Evolutionary conservation across 2,113 vertebrate genomes (phyloP), one percentile per base, ranked within the genome.

Genomic region (Phoenicopterus ruber): DNA sequence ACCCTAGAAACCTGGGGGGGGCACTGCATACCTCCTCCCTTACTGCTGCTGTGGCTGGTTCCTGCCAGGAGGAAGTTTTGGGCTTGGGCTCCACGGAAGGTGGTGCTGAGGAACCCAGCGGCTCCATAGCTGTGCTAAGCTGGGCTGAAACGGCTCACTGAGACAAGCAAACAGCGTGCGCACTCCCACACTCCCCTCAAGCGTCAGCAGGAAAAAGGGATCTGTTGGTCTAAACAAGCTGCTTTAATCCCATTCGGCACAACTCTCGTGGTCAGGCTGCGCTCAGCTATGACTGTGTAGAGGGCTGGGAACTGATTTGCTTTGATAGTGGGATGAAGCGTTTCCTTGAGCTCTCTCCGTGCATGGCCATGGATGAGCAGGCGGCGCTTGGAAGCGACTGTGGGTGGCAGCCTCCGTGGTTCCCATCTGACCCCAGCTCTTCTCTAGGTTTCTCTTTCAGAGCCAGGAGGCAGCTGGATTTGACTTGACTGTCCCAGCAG

Each of bases 161-260:
- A 62, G 70, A 36, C 40, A 21, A 20, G 49, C 47, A 74, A 58
- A 79, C n/a, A 21, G 40, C 36, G 32, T 10, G 13, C 5, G 11
- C 1, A 1, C 34, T 50, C 42, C 58, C 16, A 38, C n/a, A 2
- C 13, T 55, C 11, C 21, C n/a, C n/a, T 16, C 0, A 0, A 54
- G 59, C 5, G 0, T 28, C 59, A 70, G 65, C 46, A 73, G 66
- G 78, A 32, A 77, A 72, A 44, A 58, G 24, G 57, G 54, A 67
- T 34, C 44, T 9, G 0, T 57, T 70, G 69, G 26, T 71, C 34
- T 78, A 71, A 91, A 72, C 31, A 57, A 58, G 9, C 32, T 36
- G 11, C 70, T 89, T 70, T 76, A 90, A 94, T 94, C 34, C 50
- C 38, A 2, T 32, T 46, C 10, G 3, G 46, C 78, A 79, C 57